Base-by-base conservation (phyloP, 2,113 vertebrate species). In the Otus sunia region DNA sequence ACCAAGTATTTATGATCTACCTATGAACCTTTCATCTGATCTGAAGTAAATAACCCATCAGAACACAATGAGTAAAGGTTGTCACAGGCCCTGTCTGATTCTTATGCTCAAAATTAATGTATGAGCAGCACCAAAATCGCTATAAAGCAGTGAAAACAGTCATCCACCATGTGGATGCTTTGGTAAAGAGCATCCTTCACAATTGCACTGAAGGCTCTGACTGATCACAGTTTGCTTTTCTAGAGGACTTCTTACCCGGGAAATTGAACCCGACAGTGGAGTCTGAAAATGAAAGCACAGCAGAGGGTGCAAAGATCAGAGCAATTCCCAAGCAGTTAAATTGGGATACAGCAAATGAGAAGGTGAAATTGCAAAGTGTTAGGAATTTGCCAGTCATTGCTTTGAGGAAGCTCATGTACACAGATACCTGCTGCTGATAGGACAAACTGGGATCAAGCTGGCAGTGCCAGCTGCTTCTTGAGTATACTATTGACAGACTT, bases 1-100 rank as follows among this genome's bases (percentile, higher is more conserved):
- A 90, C 56, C 41, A 86, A 91, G 94, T 91, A 93, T 97, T 98
- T 97, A 97, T 93, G 96, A 95, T 88, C 75, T 81, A 89, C 93
- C 88, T 92, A 72, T 80, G 91, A 97, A 96, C 96, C 23, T 89
- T 91, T 85, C 87, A 49, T 56, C 86, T 78, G 34, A 92, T 72
- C 36, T 94, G 74, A 67, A 96, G 83, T 83, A 88, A 94, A 72
- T 67, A 95, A 84, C 34, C 30, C 58, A 86, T 63, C 47, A 66
- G 41, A 86, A 79, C 13, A 80, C 37, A 43, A 56, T 26, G 85
- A 84, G 12, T 73, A 95, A 97, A 95, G 75, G 56, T 73, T 89
- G 11, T 39, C 55, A 43, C 4, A 10, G 67, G 45, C 14, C 32
- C 72, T n/a, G 29, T 34, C 49, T 3, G 2, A 37, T 27, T 66